These are phyloP conservation scores for Oxytorus armatus DNA, from an alignment of 2,888 invertebrate genomes.

Conservation along the genomic window DNA sequence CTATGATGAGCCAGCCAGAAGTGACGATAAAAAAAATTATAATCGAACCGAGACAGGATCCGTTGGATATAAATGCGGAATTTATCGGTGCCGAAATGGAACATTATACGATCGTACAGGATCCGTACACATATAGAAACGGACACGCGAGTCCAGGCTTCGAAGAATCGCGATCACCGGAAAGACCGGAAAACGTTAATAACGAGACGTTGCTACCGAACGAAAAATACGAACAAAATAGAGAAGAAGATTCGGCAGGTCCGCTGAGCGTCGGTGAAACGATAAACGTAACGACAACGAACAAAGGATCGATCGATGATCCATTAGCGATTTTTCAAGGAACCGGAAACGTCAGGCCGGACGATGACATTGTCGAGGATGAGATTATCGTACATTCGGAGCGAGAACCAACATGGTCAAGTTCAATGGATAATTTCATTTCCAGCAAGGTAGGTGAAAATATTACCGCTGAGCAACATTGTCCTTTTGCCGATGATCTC, in stretches of 20 bases:
- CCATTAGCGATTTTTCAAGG: neutral
- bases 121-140: constrained; percentile 77
- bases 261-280: constrained; percentile 11
- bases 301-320: constrained; percentile 11
- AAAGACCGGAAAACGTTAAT: constrained; percentile 18
- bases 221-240: constrained; percentile 20
- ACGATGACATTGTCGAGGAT: constrained; percentile 36
- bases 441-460: constrained; percentile 6
- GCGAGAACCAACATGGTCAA: constrained; percentile 24
- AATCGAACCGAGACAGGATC: constrained; percentile 73
- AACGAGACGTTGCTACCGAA: neutral
- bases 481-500: constrained; percentile 25
- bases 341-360: constrained; percentile 7
- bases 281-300: neutral
- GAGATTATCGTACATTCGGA: constrained; percentile 50
- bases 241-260: constrained; percentile 48
- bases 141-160: constrained; percentile 72
- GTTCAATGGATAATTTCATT: constrained; percentile 40
- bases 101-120: constrained; percentile 76
- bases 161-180: constrained; percentile 52
- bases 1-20: constrained; percentile 70
- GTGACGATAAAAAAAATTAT: constrained; percentile 78
- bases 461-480: neutral
- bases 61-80: constrained; percentile 76
- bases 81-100: constrained; percentile 80